Evolutionary conservation across 2,113 vertebrate species (phyloP).

Genomic region (Salvelinus alpinus): DNA sequence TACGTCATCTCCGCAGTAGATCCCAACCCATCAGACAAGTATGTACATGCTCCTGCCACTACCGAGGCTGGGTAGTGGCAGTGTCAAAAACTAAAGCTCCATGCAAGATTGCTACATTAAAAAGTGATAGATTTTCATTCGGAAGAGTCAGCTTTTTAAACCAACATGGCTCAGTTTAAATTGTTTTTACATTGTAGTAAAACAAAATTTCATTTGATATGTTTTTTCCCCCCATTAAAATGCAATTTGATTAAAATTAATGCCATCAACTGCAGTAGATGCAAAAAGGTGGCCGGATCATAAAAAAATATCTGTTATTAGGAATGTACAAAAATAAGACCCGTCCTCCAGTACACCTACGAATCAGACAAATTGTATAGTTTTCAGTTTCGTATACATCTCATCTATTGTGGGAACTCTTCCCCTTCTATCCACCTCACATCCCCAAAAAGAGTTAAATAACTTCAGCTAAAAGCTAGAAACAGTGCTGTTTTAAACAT

Average conservation of each 20-base stretch:
- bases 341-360: slow-evolving; percentile 37
- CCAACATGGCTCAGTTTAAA: slow-evolving; percentile 76
- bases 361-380: slow-evolving; percentile 38
- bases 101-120: slow-evolving; percentile 71
- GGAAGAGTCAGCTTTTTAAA: slow-evolving; percentile 59
- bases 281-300: slow-evolving; percentile 29
- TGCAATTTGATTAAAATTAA: slow-evolving; percentile 56
- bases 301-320: slow-evolving; percentile 41
- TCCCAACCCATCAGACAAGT: slow-evolving; percentile 32
- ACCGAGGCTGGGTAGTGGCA: slow-evolving; percentile 17
- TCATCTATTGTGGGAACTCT: slow-evolving; percentile 23
- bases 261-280: slow-evolving; percentile 51
- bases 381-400: slow-evolving; percentile 26
- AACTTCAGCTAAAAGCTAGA: slow-evolving; percentile 57
- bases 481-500: slow-evolving; percentile 47
- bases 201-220: slow-evolving; percentile 51
- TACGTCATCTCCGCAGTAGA: slow-evolving; percentile 16
- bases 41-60: slow-evolving; percentile 35
- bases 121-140: slow-evolving; percentile 54
- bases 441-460: slow-evolving; percentile 30
- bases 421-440: slow-evolving; percentile 20
- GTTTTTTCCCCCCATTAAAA: neutral
- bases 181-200: slow-evolving; percentile 34
- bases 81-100: slow-evolving; percentile 59
- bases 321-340: slow-evolving; percentile 79